Evolutionary conservation across 2,113 vertebrate genomes (phyloP), one percentile per base, ranked within the genome.

Genomic region (Condylura cristata): DNA sequence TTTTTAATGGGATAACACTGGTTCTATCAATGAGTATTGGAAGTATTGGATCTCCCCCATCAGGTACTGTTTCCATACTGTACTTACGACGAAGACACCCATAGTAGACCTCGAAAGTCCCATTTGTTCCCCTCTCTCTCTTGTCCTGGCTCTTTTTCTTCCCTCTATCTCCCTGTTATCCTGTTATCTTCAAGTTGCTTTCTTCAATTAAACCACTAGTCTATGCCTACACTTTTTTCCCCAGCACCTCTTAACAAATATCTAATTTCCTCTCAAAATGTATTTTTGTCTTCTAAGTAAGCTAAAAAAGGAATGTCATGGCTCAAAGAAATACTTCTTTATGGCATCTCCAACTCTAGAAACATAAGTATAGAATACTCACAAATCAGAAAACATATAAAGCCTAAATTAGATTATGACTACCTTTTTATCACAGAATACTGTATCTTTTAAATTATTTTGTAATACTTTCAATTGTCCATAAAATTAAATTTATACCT

Each of bases 401-500:
- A 51, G 53, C 5, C 28, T 79, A 44, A 51, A 60, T 74, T 61
- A 90, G 39, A 66, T 71, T 93, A 89, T 39, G 24, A 87, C 32
- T 44, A 84, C 18, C 82, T 95, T 82, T 93, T 3, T 66, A 83
- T 87, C 24, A 30, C 41, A 86, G 34, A 94, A 74, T 63, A 34
- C 20, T 53, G 10, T 53, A 41, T 68, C 41, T 92, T 80, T 79
- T 51, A 28, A 44, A 79, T 80, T 75, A 91, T 44, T 90, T 93
- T 46, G 51, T 66, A 90, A 89, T 37, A 95, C 1, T 84, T 81
- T 71, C n/a, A 95, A 88, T 44, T 84, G 24, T 24, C 56, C 56
- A 89, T 90, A 94, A 95, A 88, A 72, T 74, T 72, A 72, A n/a
- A 41, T 68, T 58, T 90, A 26, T 37, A 87, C 70, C 60, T 88